These are phyloP conservation scores for Aulostomus chinensis DNA, from an alignment of 2,797 vertebrate species.

Conservation along the genomic window DNA sequence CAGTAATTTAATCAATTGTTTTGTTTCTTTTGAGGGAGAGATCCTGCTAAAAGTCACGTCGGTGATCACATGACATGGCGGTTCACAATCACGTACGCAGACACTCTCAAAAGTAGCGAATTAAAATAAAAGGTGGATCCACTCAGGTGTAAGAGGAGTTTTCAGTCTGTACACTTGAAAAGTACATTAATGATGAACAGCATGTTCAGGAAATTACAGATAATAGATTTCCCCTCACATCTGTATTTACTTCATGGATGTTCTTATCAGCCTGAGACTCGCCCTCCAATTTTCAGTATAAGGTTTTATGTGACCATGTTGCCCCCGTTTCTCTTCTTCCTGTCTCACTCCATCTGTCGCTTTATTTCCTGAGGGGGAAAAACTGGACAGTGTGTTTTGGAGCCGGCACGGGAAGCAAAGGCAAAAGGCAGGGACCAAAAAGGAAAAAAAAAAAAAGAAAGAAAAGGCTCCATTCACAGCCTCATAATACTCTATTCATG, in stretches of 20 bases:
- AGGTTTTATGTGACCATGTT: slow-evolving; percentile 16
- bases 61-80: too few species aligned
- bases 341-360: slow-evolving; percentile 26
- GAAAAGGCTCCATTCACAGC: slow-evolving; percentile 66
- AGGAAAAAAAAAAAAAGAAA: slow-evolving; percentile 6
- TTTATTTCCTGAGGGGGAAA: slow-evolving; percentile 54
- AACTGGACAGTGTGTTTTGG: slow-evolving; percentile 57
- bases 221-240: slow-evolving; percentile 1
- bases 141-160: too few species aligned
- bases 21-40: too few species aligned
- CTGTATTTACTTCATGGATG: slow-evolving; percentile 25
- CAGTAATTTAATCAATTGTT: too few species aligned
- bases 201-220: slow-evolving; percentile 1
- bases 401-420: slow-evolving; percentile 33
- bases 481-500: slow-evolving; percentile 79
- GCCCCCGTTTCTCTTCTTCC: not conserved
- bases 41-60: too few species aligned
- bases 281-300: slow-evolving; percentile 14
- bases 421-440: slow-evolving; percentile 33
- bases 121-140: too few species aligned
- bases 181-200: not conserved
- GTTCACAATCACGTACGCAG: too few species aligned
- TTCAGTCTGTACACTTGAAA: too few species aligned
- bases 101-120: too few species aligned
- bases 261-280: slow-evolving; percentile 2